These are phyloP conservation scores for Pelobates cultripes DNA, from an alignment of 2,797 vertebrate species.

Conservation along the genomic window DNA sequence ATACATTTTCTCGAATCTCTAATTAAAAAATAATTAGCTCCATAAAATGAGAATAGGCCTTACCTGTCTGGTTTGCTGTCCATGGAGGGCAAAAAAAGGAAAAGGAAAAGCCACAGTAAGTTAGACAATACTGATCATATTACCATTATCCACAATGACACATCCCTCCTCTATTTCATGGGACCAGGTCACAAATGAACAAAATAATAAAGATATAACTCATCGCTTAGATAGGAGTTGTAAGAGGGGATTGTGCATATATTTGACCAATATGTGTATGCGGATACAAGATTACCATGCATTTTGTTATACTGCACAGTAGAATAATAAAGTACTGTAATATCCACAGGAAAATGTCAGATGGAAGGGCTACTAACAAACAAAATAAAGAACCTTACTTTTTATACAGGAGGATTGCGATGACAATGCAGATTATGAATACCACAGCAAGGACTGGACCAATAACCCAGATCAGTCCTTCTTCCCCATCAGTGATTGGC, in stretches of 20 bases:
- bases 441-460: constrained; percentile 92
- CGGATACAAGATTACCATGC: background rate
- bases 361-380: background rate
- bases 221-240: too few relatives aligned
- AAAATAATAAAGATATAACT: too few relatives aligned
- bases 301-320: background rate
- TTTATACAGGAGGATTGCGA: constrained; percentile 93
- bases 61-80: constrained; percentile 99
- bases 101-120: constrained; percentile 51
- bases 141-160: background rate
- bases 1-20: background rate
- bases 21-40: background rate
- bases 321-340: background rate
- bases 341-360: too few relatives aligned
- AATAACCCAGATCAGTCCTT: constrained; percentile 95
- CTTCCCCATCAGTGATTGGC: constrained; percentile 83
- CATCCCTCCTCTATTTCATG: background rate
- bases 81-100: constrained; percentile 70
- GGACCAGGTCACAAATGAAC: background rate
- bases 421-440: constrained; percentile 96
- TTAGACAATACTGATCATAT: constrained; percentile 10
- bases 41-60: constrained; percentile 63
- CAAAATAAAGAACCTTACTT: constrained; percentile 80
- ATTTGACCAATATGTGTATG: too few relatives aligned
- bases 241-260: too few relatives aligned